phyloP scores from a whole-genome alignment of 2,888 invertebrate species.

The Gymnocheta viridis region DNA sequence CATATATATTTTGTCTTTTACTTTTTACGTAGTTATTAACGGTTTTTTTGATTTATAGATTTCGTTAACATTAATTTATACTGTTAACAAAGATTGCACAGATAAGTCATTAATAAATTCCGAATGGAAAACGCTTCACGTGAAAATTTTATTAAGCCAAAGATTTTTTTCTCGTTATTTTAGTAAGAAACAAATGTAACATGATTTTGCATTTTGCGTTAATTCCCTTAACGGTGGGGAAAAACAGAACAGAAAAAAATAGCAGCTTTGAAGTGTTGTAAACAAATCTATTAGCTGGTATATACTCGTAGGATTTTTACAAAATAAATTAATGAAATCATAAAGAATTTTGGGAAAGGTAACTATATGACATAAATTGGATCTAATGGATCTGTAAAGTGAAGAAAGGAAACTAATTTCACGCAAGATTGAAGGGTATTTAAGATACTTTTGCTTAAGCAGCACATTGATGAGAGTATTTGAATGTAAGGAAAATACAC shows the following conservation, averaged over 20 bases:
- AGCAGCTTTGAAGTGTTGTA: constrained; percentile 29
- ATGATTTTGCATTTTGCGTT: constrained; percentile 60
- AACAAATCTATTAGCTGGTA: constrained; percentile 55
- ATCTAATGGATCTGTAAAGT: too few relatives aligned
- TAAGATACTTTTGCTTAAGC: too few relatives aligned
- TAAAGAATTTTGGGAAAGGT: background rate
- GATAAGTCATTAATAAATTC: constrained; percentile 45
- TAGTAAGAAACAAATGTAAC: background rate
- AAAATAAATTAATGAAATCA: constrained; percentile 12
- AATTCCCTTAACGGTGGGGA: constrained; percentile 28
- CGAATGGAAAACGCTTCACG: background rate
- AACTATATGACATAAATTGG: background rate
- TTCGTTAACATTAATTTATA: constrained; percentile 44
- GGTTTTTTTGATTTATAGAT: constrained; percentile 25
- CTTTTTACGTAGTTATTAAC: background rate
- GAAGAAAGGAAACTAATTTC: too few relatives aligned
- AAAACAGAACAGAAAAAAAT: background rate
- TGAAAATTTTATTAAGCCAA: constrained; percentile 23
- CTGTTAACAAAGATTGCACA: background rate
- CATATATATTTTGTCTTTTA: background rate
- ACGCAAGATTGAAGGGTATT: too few relatives aligned
- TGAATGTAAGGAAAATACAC: too few relatives aligned
- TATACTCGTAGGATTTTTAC: too few relatives aligned
- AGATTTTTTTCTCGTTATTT: background rate
- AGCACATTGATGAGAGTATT: too few relatives aligned